phyloP scores from a whole-genome alignment of 2,113 vertebrate genomes.

The Daboia siamensis region DNA sequence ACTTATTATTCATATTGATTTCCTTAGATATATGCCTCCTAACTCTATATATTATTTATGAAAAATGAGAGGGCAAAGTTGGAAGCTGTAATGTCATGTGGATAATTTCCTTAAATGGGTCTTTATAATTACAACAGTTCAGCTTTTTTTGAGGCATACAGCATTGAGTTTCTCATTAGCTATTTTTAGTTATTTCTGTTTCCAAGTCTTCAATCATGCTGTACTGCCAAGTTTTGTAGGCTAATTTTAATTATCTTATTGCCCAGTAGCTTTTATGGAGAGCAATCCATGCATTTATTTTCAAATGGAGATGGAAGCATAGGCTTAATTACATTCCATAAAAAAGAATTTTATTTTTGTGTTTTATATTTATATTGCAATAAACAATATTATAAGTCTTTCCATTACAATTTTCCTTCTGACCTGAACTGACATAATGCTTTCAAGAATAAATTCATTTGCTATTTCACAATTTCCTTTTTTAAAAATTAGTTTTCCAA shows the following conservation, averaged over 20 bases:
- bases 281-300: neutral
- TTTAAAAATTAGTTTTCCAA: too few relatives aligned
- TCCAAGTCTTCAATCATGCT: neutral
- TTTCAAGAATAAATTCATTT: conserved; percentile 45
- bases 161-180: conserved; percentile 5
- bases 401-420: conserved; percentile 27
- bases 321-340: neutral
- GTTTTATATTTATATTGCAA: conserved; percentile 8
- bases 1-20: neutral
- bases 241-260: conserved; percentile 4
- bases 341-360: conserved; percentile 7
- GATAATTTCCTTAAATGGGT: neutral
- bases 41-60: neutral
- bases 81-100: neutral
- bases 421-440: conserved; percentile 48
- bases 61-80: neutral
- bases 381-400: neutral
- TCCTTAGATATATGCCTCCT: neutral
- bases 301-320: neutral
- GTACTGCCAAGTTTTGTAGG: neutral
- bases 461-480: conserved; percentile 40
- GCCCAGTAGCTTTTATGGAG: neutral
- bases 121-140: neutral
- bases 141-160: neutral
- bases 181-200: conserved; percentile 7